A percentile compares a stretch with the other conserved stretches of the same genome.
Evolutionary conservation across 1,140 invertebrate genomes (phyloP).

Genomic region (Drosophila azteca): DNA sequence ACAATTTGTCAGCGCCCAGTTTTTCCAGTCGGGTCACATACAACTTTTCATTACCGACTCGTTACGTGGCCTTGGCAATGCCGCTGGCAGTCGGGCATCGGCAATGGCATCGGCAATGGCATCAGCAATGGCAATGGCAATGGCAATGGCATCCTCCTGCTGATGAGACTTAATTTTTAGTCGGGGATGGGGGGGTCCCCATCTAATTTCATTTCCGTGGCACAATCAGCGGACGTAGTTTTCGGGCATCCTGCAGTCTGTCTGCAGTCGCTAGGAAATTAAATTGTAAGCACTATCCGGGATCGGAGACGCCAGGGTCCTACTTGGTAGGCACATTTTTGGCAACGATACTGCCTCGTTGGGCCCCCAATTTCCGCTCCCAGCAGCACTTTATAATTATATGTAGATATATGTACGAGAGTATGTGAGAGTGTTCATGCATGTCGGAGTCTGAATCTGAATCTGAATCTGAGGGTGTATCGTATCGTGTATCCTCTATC

Average conservation of each 20-base stretch:
- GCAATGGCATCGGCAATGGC: too few species aligned
- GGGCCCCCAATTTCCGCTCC: slow-evolving; percentile 64
- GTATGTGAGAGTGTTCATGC: too few species aligned
- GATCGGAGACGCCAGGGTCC: not conserved
- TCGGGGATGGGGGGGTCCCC: not conserved
- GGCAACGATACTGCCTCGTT: slow-evolving; percentile 25
- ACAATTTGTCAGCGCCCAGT: slow-evolving; percentile 58
- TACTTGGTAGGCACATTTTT: slow-evolving; percentile 10
- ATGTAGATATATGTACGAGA: not conserved
- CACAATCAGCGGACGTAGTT: slow-evolving; percentile 60
- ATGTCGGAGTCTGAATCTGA: too few species aligned
- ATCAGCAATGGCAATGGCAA: too few species aligned
- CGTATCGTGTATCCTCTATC: too few species aligned
- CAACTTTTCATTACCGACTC: slow-evolving; percentile 46
- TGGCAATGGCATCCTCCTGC: slow-evolving; percentile 6
- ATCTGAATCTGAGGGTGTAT: too few species aligned
- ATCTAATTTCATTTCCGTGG: slow-evolving; percentile 71
- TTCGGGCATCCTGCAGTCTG: slow-evolving; percentile 53
- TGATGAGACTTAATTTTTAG: not conserved
- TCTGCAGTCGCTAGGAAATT: slow-evolving; percentile 64
- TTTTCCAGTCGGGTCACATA: slow-evolving; percentile 59
- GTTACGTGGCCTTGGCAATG: slow-evolving; percentile 31
- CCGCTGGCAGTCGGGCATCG: too few species aligned
- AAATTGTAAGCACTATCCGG: slow-evolving; percentile 75
- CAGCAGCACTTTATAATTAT: slow-evolving; percentile 62